Conservation (phyloP, 2,888 invertebrate species). For the Penaeus monodon region DNA sequence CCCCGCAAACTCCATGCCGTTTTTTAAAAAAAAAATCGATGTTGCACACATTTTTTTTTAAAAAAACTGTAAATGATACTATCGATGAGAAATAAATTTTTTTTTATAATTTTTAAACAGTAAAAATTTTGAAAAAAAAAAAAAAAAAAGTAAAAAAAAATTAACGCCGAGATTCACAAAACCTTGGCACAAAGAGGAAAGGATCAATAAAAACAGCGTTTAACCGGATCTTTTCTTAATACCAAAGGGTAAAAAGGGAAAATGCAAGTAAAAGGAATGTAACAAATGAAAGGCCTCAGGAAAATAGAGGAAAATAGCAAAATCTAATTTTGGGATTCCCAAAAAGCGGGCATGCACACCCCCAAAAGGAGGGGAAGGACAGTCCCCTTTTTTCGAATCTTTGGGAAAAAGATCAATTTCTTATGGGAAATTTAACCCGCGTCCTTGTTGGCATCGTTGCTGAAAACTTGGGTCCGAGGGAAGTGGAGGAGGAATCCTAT, state of each 20-base stretch:
- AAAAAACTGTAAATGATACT: not conserved
- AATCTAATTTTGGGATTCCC: conserved; percentile 37
- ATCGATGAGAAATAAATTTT: too few species aligned
- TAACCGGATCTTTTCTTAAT: conserved; percentile 60
- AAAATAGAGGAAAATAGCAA: conserved; percentile 41
- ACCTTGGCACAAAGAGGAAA: not conserved
- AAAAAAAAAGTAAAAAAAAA: too few species aligned
- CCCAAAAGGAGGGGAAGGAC: not conserved
- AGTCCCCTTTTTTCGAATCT: conserved; percentile 12
- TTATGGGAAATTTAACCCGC: conserved; percentile 50
- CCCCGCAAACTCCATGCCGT: too few species aligned
- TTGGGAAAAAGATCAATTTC: conserved; percentile 29
- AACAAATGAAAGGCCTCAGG: conserved; percentile 61
- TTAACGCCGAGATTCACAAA: too few species aligned
- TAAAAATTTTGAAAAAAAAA: too few species aligned
- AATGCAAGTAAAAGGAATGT: conserved; percentile 60
- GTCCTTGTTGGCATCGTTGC: conserved; percentile 56
- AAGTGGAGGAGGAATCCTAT: conserved; percentile 36
- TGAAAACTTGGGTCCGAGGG: conserved; percentile 51
- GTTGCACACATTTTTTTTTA: not conserved
- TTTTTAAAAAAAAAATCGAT: too few species aligned
- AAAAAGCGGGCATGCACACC: conserved; percentile 4
- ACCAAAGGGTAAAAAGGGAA: conserved; percentile 53
- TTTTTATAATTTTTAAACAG: too few species aligned
- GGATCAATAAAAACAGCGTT: conserved; percentile 18